Evolutionary conservation across 2,113 vertebrate genomes (phyloP).

Genomic region (Entelurus aequoreus): DNA sequence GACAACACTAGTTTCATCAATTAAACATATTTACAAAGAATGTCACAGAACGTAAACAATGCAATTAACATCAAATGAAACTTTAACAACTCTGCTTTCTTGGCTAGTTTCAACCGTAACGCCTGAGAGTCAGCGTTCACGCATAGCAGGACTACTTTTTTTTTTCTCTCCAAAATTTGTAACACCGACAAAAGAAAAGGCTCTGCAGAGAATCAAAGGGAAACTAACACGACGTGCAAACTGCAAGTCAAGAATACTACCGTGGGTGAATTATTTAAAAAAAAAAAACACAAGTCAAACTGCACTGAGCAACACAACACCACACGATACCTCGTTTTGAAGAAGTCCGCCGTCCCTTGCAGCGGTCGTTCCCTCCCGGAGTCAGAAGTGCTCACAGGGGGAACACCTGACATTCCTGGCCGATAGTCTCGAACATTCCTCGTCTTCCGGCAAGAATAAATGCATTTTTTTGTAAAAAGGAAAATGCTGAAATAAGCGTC

Average conservation of each 20-base stretch:
- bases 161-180: too few relatives aligned
- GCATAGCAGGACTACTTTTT: too few relatives aligned
- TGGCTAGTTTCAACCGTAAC: too few relatives aligned
- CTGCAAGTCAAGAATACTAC: neutral
- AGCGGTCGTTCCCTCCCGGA: slow-evolving; percentile 16
- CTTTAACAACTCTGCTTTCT: too few relatives aligned
- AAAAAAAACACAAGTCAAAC: too few relatives aligned
- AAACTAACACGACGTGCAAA: neutral
- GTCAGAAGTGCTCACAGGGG: slow-evolving; percentile 29
- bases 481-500: slow-evolving; percentile 34
- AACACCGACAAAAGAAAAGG: too few relatives aligned
- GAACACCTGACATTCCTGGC: slow-evolving; percentile 56
- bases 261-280: neutral
- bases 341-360: slow-evolving; percentile 19
- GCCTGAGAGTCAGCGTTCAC: too few relatives aligned
- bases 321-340: slow-evolving; percentile 46
- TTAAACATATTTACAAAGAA: too few relatives aligned
- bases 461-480: neutral
- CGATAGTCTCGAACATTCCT: slow-evolving; percentile 44
- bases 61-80: too few relatives aligned
- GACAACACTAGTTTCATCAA: too few relatives aligned
- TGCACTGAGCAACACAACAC: neutral
- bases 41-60: neutral
- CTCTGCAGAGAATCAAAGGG: too few relatives aligned
- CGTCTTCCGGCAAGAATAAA: neutral